Evolutionary conservation across 2,113 vertebrate genomes (phyloP).

Genomic region (Salvelinus alpinus): DNA sequence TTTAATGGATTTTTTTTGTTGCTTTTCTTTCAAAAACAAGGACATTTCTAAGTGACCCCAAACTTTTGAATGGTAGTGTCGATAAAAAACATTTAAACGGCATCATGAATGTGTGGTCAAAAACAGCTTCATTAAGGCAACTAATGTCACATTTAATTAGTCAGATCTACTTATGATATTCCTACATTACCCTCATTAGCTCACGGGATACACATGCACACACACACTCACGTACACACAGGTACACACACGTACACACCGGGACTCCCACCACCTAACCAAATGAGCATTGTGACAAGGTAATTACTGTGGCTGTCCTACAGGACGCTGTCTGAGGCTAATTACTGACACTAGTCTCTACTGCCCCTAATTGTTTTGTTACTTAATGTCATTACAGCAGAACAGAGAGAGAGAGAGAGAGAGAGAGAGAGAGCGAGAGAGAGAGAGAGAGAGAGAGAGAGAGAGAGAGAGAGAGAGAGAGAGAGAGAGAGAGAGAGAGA

Average conservation of each 20-base stretch:
- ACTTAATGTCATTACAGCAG: slow-evolving; percentile 4
- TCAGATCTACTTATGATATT: too few species aligned
- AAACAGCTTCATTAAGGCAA: too few species aligned
- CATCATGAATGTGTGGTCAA: too few species aligned
- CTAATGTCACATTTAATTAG: too few species aligned
- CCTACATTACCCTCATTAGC: neutral
- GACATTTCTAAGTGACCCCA: too few species aligned
- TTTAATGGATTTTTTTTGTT: too few species aligned
- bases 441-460: neutral
- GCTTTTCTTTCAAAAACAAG: too few species aligned
- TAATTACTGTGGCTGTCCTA: slow-evolving; percentile 5
- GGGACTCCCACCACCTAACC: neutral
- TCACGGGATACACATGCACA: neutral
- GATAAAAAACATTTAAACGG: too few species aligned
- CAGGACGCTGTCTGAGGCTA: neutral
- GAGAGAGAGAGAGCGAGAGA: slow-evolving; percentile 9
- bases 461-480: neutral
- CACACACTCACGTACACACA: neutral
- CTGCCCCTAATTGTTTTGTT: slow-evolving; percentile 5
- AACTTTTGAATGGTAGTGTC: too few species aligned
- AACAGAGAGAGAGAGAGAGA: slow-evolving; percentile 9
- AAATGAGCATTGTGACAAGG: slow-evolving; percentile 1
- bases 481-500: neutral
- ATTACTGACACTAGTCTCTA: neutral
- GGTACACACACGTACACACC: neutral